Evolutionary conservation across 1,140 invertebrate genomes (phyloP), one percentile per base, ranked within the genome.

Genomic region (Globodera ellingtonae): DNA sequence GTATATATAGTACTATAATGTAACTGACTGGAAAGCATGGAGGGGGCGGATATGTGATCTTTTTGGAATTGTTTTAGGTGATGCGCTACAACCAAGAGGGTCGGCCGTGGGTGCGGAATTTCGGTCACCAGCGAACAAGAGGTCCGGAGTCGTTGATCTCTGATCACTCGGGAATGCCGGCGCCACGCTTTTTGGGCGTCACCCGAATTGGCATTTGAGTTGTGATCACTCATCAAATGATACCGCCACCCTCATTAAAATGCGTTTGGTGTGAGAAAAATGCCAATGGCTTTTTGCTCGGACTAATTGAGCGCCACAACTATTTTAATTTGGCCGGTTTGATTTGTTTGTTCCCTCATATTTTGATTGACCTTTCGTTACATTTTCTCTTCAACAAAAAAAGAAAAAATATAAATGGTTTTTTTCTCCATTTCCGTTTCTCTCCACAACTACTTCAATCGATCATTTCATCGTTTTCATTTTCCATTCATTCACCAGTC

Each of bases 41-140:
- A 35, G 1, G 35, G 35, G 35, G 35, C 35, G 35, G 35, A 1
- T n/a, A n/a, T 35, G 35, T 35, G 35, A 35, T 35, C 3, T 75
- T 56, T 21, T 75, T 75, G 35, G 35, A 35, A 35, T 35, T 35
- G 35, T 75, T 56, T 8, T 35, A 75, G 73, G 75, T 77, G 59
- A 69, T 13, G 46, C 81, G 82, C 18, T 88, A 85, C 70, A 88
- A 88, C 81, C 81, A 88, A 56, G 86, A 88, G 75, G 86, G 83
- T 18, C 65, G 81, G 50, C 86, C 86, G 4, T 88, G 86, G 85
- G 56, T 83, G 52, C 81, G 81, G 21, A 84, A 86, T 65, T 65
- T 44, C 21, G 52, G 86, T 46, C 62, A 77, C 35, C 56, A 67
- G 48, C 75, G 75, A 5, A 67, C 56, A 35, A 18, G 75, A 15